Percentiles rank a stretch among this genome's conserved stretches.
phyloP scores from a whole-genome alignment of 2,113 vertebrate species.

The Pristiophorus japonicus region DNA sequence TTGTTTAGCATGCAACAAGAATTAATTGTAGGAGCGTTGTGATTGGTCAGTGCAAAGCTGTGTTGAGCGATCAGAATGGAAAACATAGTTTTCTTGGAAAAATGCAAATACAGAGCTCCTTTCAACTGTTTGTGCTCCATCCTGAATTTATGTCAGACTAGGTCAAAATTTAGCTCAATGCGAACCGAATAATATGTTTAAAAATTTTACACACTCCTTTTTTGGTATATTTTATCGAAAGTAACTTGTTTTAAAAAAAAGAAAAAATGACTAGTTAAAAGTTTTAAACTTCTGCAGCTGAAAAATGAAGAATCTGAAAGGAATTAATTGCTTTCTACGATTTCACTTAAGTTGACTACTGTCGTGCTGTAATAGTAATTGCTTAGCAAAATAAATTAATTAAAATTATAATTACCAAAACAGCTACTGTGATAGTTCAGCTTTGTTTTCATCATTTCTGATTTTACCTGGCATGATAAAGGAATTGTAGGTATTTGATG shows the following conservation, averaged over 20 bases:
- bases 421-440: background rate
- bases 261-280: background rate
- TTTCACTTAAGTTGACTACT: background rate
- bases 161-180: background rate
- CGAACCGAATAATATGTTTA: background rate
- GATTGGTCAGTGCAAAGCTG: slow-evolving; percentile 1
- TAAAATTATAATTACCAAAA: background rate
- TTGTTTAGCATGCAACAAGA: background rate
- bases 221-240: background rate
- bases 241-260: background rate
- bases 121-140: background rate
- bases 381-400: background rate
- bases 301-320: background rate
- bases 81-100: slow-evolving; percentile 24
- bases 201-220: background rate
- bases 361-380: background rate
- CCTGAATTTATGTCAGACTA: background rate
- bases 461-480: background rate
- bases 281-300: background rate
- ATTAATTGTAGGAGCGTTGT: background rate
- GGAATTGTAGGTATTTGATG: background rate
- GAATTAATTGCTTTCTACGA: background rate
- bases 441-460: background rate
- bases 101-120: background rate
- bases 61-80: background rate